Base-by-base conservation (phyloP, 2,888 invertebrate species). In the Morinoia aosen region DNA sequence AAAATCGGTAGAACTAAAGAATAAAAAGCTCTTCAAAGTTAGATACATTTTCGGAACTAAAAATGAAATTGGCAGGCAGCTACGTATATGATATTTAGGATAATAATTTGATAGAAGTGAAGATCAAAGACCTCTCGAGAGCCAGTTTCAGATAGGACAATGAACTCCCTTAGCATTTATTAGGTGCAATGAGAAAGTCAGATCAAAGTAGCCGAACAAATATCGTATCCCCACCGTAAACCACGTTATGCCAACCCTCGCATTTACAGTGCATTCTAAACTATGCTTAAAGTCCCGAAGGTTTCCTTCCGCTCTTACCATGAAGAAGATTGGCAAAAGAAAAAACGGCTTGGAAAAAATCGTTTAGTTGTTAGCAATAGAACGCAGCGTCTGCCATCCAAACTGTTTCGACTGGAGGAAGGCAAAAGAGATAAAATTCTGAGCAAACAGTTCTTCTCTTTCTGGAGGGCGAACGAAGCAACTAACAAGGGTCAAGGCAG, bases 361-460 rank as follows among this genome's bases (percentile, higher is more conserved):
- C 8, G 25, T 76, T 76, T 76, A 76, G 90, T 40, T 90, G 90
- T 40, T 48, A 90, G 90, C 90, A 90, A 39, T 90, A 48, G 90
- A 90, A 90, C 90, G 40, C 39, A 48, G 90, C 90, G 90, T 48
- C 90, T 90, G 90, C 90, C 90, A 40, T 90, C 90, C 57, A 57
- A 93, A 93, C 93, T 48, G 93, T 93, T 93, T 57, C 93, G 57
- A 93, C 93, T 93, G 93, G 57, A 93, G 58, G 93, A 93, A 93
- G 93, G 93, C 93, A 93, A 93, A 93, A 58, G 93, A 93, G 93
- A 33, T 57, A 93, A 93, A 93, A 93, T 93, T 56, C 93, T n/a
- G 48, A n/a, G 57, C 93, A 93, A 93, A 93, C 93, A 93, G 57
- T 93, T 93, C 93, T 93, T 93, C 57, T 93, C 93, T 93, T 93